Percentiles rank a stretch among this genome's conserved stretches.
These are phyloP conservation scores for Stegophylla sp. DNA, from an alignment of 2,888 invertebrate genomes.

Conservation along the genomic window DNA sequence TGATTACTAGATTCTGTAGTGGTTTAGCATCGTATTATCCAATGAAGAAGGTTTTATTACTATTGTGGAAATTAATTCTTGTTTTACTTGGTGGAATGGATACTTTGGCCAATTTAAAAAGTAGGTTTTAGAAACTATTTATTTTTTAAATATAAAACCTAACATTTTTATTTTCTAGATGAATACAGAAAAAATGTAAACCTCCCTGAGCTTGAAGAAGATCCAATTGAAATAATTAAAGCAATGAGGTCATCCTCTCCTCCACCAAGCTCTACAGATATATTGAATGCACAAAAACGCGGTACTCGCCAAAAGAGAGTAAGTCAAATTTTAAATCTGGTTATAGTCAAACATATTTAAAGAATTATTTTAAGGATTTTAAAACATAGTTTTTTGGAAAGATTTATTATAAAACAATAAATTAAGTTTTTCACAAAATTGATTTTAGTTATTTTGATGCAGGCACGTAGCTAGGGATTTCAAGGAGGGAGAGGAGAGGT, in stretches of 20 bases:
- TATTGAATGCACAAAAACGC: conserved; percentile 82
- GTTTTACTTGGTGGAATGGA: conserved; percentile 91
- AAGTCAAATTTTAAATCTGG: conserved; percentile 65
- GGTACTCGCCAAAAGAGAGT: conserved; percentile 67
- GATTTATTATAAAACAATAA: too few relatives aligned
- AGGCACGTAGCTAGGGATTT: too few relatives aligned
- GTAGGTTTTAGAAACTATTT: conserved; percentile 63
- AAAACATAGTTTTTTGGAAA: too few relatives aligned
- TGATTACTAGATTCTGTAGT: conserved; percentile 96
- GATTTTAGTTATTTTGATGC: too few relatives aligned
- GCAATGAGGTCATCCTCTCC: conserved; percentile 95
- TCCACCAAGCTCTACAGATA: conserved; percentile 89
- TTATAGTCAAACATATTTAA: too few relatives aligned
- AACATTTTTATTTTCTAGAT: conserved; percentile 31
- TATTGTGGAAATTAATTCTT: conserved; percentile 94
- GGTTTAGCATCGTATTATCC: conserved; percentile 97
- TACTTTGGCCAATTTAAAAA: conserved; percentile 80
- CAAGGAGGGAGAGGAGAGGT: neutral
- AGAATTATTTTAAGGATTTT: too few relatives aligned
- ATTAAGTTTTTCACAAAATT: too few relatives aligned
- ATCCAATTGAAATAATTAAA: conserved; percentile 91
- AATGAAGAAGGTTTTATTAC: conserved; percentile 94
- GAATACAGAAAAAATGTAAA: conserved; percentile 64
- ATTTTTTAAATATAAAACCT: neutral
- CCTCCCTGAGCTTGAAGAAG: conserved; percentile 82